Base-by-base conservation (phyloP, 2,888 invertebrate genomes). In the Lepetodrilus schrolli region DNA sequence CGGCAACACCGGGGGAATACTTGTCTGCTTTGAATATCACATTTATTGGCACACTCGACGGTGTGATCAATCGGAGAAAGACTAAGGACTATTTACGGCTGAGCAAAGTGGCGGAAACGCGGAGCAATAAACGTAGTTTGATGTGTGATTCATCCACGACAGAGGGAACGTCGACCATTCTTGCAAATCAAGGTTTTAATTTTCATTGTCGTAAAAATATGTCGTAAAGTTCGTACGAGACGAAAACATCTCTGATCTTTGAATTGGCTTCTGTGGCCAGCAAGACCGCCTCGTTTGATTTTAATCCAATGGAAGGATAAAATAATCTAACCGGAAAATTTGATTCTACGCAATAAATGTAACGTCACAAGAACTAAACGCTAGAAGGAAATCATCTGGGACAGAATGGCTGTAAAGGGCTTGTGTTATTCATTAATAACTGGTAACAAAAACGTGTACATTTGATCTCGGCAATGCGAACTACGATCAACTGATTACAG, bases 191-290 rank as follows among this genome's bases (percentile, higher is more conserved):
- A 2, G n/a, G 26, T 58, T 58, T 58, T 58, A 58, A 58, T 58
- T 58, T 58, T 58, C 58, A 58, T 58, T 58, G 58, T 58, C 58
- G 58, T 58, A 58, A 58, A 58, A 58, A 58, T 58, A 58, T 58
- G 58, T 58, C 58, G 58, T 58, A 58, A 58, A 58, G 58, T 58
- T 58, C 34, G 58, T 30, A 26, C 30, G 30, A 58, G 58, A 58
- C 30, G 58, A 34, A 58, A 58, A 58, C 34, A 17, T 58, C 34
- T 58, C 58, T 58, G 26, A 58, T 58, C 58, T 58, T 34, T 13
- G 7, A 58, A 58, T 30, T 17, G 20, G 21, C 30, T 30, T 13
- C 58, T 34, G 7, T 34, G 5, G 30, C 30, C 30, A 23, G 17
- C 30, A 26, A 13, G 30, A 7, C 26, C 10, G 30, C 30, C 58